Conservation (phyloP, 2,888 invertebrate species). For the Stramonita haemastoma region DNA sequence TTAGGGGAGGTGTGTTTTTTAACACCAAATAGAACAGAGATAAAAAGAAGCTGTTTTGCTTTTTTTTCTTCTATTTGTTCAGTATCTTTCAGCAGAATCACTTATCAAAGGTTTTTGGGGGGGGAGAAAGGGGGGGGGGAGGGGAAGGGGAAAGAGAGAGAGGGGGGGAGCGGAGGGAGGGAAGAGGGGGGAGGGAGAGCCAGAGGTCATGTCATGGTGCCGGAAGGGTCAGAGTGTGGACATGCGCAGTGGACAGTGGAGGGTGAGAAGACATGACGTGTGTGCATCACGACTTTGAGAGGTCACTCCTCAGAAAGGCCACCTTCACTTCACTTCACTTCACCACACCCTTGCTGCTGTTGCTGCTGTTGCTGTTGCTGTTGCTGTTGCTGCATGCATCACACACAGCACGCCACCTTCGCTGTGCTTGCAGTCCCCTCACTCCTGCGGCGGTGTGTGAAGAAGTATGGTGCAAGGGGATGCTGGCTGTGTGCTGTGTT, state of each 20-base stretch:
- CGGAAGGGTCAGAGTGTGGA: background rate
- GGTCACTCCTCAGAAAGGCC: too few relatives aligned
- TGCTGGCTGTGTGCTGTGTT: too few relatives aligned
- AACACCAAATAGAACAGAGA: too few relatives aligned
- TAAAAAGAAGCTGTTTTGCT: too few relatives aligned
- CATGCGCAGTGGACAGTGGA: background rate
- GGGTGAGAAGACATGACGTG: too few relatives aligned
- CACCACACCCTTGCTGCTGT: background rate
- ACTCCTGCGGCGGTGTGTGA: too few relatives aligned
- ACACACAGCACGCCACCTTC: background rate
- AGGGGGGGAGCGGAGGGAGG: background rate
- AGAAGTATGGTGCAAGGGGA: too few relatives aligned
- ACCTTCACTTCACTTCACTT: too few relatives aligned
- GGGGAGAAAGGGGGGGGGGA: background rate
- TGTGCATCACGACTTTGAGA: background rate
- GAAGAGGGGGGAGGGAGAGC: background rate
- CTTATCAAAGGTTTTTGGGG: background rate
- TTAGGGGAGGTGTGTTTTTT: too few relatives aligned
- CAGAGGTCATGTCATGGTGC: background rate
- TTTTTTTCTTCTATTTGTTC: too few relatives aligned
- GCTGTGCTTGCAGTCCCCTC: too few relatives aligned
- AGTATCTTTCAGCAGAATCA: too few relatives aligned
- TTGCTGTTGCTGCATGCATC: slow-evolving; percentile 1
- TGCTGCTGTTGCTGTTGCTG: background rate
- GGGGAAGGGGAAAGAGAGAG: background rate